Conservation (phyloP, 2,797 vertebrate genomes). For the Simalia tracyae region DNA sequence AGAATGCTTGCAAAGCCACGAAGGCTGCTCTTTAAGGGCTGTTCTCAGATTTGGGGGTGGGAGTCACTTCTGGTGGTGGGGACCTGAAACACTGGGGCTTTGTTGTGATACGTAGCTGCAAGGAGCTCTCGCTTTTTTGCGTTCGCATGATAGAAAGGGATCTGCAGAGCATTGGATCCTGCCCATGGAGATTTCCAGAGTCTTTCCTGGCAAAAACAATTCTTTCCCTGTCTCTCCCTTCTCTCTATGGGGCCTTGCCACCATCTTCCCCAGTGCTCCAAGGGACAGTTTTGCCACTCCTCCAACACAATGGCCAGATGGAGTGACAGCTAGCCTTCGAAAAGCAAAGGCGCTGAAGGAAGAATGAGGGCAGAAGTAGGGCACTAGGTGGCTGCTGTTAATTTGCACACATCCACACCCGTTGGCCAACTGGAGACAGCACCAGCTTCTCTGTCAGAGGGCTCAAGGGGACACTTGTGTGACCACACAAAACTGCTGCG, state of each 20-base stretch:
- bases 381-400: neutral
- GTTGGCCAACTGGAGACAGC: neutral
- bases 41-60: conserved; percentile 55
- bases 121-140: neutral
- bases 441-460: neutral
- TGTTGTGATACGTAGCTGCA: neutral
- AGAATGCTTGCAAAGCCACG: conserved; percentile 37
- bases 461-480: neutral
- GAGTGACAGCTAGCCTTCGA: neutral
- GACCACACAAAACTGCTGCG: neutral
- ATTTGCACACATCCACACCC: neutral
- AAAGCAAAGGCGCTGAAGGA: neutral
- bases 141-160: neutral
- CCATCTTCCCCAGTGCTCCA: neutral
- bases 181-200: neutral
- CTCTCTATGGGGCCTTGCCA: neutral
- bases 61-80: conserved; percentile 13
- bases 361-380: neutral
- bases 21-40: conserved; percentile 24
- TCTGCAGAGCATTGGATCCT: neutral
- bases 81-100: conserved; percentile 6
- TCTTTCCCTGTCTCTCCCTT: neutral
- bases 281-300: neutral
- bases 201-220: neutral
- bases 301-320: neutral